Conservation (phyloP, 1,140 invertebrate species). For the Diprion similis region DNA sequence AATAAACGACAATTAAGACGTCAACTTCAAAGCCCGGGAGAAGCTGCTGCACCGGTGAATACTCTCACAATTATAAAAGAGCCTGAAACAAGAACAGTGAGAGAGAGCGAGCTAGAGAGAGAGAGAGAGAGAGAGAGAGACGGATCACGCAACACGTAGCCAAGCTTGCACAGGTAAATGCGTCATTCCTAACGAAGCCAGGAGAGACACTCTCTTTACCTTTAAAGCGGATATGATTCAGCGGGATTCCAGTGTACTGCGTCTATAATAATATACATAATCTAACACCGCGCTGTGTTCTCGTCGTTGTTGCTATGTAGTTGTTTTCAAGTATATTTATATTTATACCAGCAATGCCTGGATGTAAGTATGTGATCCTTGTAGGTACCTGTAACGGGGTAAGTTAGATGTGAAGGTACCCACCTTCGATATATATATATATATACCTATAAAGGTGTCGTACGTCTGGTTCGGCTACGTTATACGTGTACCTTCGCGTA, state of each 20-base stretch:
- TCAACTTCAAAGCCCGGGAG: no score
- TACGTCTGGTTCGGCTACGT: not conserved
- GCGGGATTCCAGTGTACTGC: not conserved
- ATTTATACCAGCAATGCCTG: no score
- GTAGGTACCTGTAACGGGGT: no score
- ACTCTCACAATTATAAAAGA: no score
- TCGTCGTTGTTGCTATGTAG: not conserved
- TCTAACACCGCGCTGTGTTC: not conserved
- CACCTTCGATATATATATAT: not conserved
- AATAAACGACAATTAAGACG: no score
- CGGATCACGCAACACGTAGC: no score
- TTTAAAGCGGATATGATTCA: conserved; percentile 11
- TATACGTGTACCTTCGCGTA: not conserved
- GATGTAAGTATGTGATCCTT: no score
- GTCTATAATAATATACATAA: not conserved
- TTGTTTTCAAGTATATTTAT: not conserved
- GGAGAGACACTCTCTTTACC: not conserved
- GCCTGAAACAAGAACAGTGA: no score
- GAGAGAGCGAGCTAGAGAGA: no score
- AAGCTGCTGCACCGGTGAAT: no score
- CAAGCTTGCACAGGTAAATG: not conserved
- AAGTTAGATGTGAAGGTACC: no score
- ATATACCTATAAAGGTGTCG: not conserved
- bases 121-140: no score
- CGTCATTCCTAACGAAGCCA: not conserved